Percentiles rank a stretch among this genome's conserved stretches.
phyloP scores from a whole-genome alignment of 1,140 invertebrate species.

The Pogonomyrmex californicus region DNA sequence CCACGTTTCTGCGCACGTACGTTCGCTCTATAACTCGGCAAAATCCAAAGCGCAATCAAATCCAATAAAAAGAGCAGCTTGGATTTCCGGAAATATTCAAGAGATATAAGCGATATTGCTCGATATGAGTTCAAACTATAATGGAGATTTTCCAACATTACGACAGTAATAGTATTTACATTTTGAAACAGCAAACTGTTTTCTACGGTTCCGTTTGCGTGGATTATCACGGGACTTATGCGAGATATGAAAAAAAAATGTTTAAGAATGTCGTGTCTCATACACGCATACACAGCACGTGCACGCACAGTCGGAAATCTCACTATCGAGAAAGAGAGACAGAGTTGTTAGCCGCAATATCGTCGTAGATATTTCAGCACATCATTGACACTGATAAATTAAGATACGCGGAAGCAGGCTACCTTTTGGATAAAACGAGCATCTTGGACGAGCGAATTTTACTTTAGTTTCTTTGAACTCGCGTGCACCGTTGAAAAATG shows the following conservation, averaged over 20 bases:
- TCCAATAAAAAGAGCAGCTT: constrained; percentile 10
- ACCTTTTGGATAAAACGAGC: constrained; percentile 21
- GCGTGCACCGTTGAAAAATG: constrained; percentile 55
- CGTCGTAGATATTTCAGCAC: constrained; percentile 18
- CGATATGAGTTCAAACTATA: constrained; percentile 47
- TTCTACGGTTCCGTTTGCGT: not conserved
- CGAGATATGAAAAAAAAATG: constrained; percentile 58
- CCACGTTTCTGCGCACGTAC: not conserved
- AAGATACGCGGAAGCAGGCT: constrained; percentile 24
- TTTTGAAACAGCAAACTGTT: constrained; percentile 53
- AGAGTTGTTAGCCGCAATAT: constrained; percentile 5
- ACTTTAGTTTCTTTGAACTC: constrained; percentile 36
- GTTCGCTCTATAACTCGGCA: not conserved
- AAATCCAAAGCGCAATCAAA: constrained; percentile 23
- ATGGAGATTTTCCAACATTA: constrained; percentile 50
- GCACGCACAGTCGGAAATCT: not conserved
- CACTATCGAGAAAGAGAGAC: not conserved
- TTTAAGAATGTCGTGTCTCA: not conserved
- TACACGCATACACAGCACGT: no score
- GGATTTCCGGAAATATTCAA: constrained; percentile 22
- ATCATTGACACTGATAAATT: constrained; percentile 42
- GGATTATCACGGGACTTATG: constrained; percentile 35
- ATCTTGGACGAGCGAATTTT: constrained; percentile 30
- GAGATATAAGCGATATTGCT: constrained; percentile 45
- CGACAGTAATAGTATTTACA: constrained; percentile 50